Base-by-base conservation (phyloP, 2,797 vertebrate species). In the Amphiprion clarkii region DNA sequence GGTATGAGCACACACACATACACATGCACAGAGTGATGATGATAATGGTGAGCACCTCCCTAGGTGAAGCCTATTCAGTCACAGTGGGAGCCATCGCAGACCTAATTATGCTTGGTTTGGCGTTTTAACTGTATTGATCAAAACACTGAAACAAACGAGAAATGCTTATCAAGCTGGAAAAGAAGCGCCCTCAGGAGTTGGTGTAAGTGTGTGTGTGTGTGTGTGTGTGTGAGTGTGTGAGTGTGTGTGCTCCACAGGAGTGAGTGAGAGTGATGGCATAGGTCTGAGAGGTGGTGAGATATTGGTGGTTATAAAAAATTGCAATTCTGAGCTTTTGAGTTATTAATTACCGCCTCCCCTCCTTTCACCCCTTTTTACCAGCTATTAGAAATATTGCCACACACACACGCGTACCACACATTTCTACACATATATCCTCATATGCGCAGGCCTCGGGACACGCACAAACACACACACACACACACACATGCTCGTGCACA, bases 41-140 rank as follows among this genome's bases (percentile, higher is more conserved):
- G 88, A 88, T 91, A 86, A 89, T 82, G 83, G 79, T 70, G 83
- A 75, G 82, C 75, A 55, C 82, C 89, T 89, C 84, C 89, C 84
- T 65, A 74, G 87, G 89, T 88, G 86, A 84, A 77, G 76, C 78
- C 83, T 69, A 83, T 89, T 85, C 87, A 62, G 82, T 86, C 88
- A 85, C 91, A 84, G 88, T 72, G 54, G 87, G 90, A 84, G 84
- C 82, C 89, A 83, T 88, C 86, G 67, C 74, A 85, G 74, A 86
- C 77, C 90, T 88, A 90, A 94, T 92, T 92, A 88, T 85, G 88
- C 89, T 90, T 90, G 87, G 76, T 92, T 91, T 93, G 87, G 88
- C 66, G 74, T 91, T 93, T 89, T 89, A 91, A 91, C 88, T 84
- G 78, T 89, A 93, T 93, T 88, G 90, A 92, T 92, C 84, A 88